Percentiles rank a stretch among this genome's conserved stretches.
These are phyloP conservation scores for Philypnodon macrostomus DNA, from an alignment of 2,797 vertebrate genomes.

Conservation along the genomic window DNA sequence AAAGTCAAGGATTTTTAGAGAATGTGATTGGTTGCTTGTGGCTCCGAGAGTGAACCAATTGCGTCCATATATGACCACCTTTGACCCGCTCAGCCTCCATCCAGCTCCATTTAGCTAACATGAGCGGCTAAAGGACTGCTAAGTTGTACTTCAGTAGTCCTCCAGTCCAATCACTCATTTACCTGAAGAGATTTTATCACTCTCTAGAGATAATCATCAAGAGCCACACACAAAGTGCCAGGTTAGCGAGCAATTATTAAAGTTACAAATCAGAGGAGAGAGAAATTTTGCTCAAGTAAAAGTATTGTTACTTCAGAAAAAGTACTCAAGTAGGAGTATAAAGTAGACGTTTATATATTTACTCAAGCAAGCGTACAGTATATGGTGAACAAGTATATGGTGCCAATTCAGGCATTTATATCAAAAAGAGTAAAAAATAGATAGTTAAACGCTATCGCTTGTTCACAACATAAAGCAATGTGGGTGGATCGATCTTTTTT, in stretches of 20 bases:
- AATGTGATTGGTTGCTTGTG: conserved; percentile 67
- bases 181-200: conserved; percentile 79
- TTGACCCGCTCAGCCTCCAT: conserved; percentile 73
- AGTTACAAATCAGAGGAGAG: conserved; percentile 66
- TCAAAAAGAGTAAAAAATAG: too few relatives aligned
- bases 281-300: too few relatives aligned
- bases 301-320: too few relatives aligned
- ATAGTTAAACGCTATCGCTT: too few relatives aligned
- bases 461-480: too few relatives aligned
- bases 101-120: conserved; percentile 78
- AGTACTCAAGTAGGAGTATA: neutral
- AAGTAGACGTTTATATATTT: too few relatives aligned
- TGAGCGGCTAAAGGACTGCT: conserved; percentile 75
- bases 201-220: conserved; percentile 73
- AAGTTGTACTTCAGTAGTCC: conserved; percentile 76
- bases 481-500: too few relatives aligned
- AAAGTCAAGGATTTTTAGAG: conserved; percentile 60
- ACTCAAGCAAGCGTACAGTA: too few relatives aligned
- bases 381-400: too few relatives aligned
- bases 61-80: conserved; percentile 52
- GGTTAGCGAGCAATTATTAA: conserved; percentile 69
- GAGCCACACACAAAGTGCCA: conserved; percentile 67
- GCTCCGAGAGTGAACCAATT: conserved; percentile 62
- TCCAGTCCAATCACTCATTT: conserved; percentile 80
- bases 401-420: too few relatives aligned